Percentiles rank a stretch among this genome's conserved stretches.
phyloP scores from a whole-genome alignment of 2,113 vertebrate genomes.

The Serilophus lunatus region DNA sequence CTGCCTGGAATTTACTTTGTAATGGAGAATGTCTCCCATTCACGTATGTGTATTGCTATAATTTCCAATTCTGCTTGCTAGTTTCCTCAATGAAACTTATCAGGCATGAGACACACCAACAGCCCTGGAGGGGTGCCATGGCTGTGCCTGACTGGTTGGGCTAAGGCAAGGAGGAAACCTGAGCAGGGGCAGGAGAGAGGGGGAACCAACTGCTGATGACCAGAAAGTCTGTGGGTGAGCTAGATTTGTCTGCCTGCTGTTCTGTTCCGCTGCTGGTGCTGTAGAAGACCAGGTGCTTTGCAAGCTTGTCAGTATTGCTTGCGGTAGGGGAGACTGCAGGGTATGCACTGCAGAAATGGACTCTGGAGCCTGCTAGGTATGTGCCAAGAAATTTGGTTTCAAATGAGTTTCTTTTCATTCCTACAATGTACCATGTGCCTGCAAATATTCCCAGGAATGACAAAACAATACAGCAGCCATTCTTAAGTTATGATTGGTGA shows the following conservation, averaged over 20 bases:
- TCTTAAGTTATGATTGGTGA: not conserved
- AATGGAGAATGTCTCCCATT: not conserved
- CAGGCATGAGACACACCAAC: not conserved
- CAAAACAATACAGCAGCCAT: slow-evolving; percentile 10
- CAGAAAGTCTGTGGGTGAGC: not conserved
- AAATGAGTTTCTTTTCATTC: not conserved
- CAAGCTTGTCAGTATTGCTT: not conserved
- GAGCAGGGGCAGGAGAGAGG: rapidly evolving
- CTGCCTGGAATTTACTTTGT: not conserved
- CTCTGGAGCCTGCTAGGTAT: not conserved
- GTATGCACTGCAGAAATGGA: rapidly evolving
- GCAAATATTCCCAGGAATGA: not conserved
- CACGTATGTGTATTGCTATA: not conserved
- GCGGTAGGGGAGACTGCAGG: not conserved
- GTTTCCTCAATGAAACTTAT: not conserved
- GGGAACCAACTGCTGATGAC: not conserved
- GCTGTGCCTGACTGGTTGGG: not conserved
- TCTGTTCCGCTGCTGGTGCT: not conserved
- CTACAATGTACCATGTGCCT: not conserved
- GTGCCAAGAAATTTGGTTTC: not conserved
- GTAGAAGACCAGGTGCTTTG: not conserved
- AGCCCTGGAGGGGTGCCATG: rapidly evolving
- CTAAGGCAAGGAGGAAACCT: not conserved
- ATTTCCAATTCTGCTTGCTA: not conserved
- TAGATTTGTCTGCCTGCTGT: rapidly evolving